These are phyloP conservation scores for Drosophila orosa DNA, from an alignment of 1,140 invertebrate genomes.

Conservation along the genomic window DNA sequence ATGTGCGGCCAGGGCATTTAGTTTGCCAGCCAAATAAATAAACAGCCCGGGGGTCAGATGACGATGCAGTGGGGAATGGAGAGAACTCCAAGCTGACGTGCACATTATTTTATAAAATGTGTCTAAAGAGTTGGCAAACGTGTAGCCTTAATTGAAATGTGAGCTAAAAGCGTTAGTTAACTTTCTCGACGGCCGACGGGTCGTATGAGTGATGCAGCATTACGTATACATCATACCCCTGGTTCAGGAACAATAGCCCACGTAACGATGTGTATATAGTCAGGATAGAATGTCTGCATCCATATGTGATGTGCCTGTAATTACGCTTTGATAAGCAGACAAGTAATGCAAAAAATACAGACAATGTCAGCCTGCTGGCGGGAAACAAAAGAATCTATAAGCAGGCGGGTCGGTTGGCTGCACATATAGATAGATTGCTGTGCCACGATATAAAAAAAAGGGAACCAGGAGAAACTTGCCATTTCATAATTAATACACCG, in stretches of 20 bases:
- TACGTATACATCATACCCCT: conserved; percentile 20
- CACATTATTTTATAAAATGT: conserved; percentile 64
- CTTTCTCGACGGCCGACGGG: conserved; percentile 33
- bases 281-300: conserved; percentile 37
- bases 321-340: conserved; percentile 79
- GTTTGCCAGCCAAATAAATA: conserved; percentile 63
- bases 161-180: conserved; percentile 48
- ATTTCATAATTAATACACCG: conserved; percentile 79
- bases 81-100: conserved; percentile 18
- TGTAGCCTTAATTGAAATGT: conserved; percentile 65
- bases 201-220: conserved; percentile 45
- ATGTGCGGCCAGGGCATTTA: conserved; percentile 58
- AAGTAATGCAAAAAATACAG: conserved; percentile 61
- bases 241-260: conserved; percentile 57
- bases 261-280: conserved; percentile 64
- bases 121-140: conserved; percentile 49
- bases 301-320: conserved; percentile 60
- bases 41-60: conserved; percentile 9
- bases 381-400: conserved; percentile 77
- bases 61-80: no score
- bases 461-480: conserved; percentile 40
- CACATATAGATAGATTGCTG: conserved; percentile 43
- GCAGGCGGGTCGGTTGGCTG: conserved; percentile 35
- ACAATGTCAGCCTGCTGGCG: conserved; percentile 68
- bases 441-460: conserved; percentile 13